phyloP scores from a whole-genome alignment of 2,797 vertebrate species.

The Channa striata region DNA sequence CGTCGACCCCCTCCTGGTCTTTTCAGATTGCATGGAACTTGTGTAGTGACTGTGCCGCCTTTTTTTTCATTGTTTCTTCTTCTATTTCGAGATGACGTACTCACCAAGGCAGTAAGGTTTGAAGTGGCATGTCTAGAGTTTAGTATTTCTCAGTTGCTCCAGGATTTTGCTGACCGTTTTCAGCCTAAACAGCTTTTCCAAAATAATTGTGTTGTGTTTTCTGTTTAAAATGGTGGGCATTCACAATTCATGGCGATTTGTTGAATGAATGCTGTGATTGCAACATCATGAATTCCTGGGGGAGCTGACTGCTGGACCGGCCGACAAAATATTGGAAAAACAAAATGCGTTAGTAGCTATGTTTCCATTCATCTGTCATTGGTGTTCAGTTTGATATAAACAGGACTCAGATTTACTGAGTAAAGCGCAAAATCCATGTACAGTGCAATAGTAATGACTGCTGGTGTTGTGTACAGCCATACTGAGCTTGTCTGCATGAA shows the following conservation, averaged over 20 bases:
- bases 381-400: too few relatives aligned
- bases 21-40: constrained; percentile 71
- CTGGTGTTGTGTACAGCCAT: neutral
- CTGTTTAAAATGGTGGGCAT: too few relatives aligned
- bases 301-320: neutral
- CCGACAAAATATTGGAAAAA: neutral
- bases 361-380: constrained; percentile 35
- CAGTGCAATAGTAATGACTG: too few relatives aligned
- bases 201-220: too few relatives aligned
- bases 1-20: constrained; percentile 17
- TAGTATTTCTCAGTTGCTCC: neutral
- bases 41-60: constrained; percentile 36
- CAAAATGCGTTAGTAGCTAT: neutral
- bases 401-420: neutral
- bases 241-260: too few relatives aligned
- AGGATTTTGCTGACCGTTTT: too few relatives aligned
- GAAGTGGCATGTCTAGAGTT: constrained; percentile 3
- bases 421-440: too few relatives aligned
- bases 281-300: too few relatives aligned
- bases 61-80: neutral
- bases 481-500: neutral
- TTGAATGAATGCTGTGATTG: too few relatives aligned
- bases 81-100: neutral
- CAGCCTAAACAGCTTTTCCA: too few relatives aligned
- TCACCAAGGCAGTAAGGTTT: neutral